These are phyloP conservation scores for Azemiops feae DNA, from an alignment of 2,113 vertebrate species.

Conservation along the genomic window DNA sequence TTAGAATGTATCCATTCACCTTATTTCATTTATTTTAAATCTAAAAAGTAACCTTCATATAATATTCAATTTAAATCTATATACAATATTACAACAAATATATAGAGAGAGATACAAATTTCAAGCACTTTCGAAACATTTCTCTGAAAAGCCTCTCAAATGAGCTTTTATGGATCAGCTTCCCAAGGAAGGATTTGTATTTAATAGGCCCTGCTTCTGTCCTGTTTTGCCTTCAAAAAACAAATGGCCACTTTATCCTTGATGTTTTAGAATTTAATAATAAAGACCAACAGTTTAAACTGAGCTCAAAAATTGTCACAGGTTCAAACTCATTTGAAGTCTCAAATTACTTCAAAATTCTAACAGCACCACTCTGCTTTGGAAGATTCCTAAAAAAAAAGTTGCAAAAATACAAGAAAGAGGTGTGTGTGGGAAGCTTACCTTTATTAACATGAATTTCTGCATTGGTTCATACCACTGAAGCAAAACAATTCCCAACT, in stretches of 20 bases:
- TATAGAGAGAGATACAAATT: not conserved
- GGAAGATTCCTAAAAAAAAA: not conserved
- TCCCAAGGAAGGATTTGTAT: not conserved
- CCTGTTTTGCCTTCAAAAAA: not conserved
- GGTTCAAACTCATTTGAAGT: not conserved
- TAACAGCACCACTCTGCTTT: not conserved
- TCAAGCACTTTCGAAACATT: not conserved
- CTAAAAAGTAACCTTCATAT: not conserved
- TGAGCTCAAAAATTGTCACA: not conserved
- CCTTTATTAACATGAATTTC: conserved; percentile 99
- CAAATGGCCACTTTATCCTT: too few species aligned
- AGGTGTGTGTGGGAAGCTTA: conserved; percentile 52
- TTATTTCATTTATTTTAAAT: not conserved
- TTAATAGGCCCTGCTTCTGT: not conserved
- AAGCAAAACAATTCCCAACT: conserved; percentile 93
- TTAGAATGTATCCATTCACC: not conserved
- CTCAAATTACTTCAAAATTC: not conserved
- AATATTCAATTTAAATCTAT: not conserved
- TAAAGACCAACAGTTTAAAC: not conserved
- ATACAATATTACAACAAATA: not conserved
- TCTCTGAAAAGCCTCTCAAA: not conserved
- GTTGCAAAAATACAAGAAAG: not conserved
- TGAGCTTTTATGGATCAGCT: not conserved
- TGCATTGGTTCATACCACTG: conserved; percentile 99
- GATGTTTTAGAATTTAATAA: not conserved